These are phyloP conservation scores for Cybosia mesomella DNA, from an alignment of 2,888 invertebrate genomes.

Conservation along the genomic window DNA sequence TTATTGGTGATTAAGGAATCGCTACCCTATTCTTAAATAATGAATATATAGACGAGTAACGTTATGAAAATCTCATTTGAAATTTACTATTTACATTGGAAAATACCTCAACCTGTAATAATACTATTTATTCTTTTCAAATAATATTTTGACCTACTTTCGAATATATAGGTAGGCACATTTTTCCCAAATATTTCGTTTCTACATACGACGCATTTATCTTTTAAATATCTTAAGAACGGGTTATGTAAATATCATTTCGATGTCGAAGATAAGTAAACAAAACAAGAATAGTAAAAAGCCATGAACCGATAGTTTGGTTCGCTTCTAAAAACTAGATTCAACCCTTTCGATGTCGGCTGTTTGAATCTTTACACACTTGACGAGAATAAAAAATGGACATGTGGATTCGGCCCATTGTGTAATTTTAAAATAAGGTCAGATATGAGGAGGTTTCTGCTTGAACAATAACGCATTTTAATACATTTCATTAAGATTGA, in stretches of 20 bases:
- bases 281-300: conserved; percentile 71
- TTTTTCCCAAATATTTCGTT: too few relatives aligned
- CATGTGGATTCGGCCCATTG: conserved; percentile 75
- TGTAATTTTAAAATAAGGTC: conserved; percentile 75
- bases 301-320: conserved; percentile 76
- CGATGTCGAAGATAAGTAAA: conserved; percentile 60
- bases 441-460: conserved; percentile 77
- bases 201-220: conserved; percentile 38
- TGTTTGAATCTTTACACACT: conserved; percentile 73
- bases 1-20: conserved; percentile 55
- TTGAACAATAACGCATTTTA: conserved; percentile 83
- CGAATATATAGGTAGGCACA: too few relatives aligned
- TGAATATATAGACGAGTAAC: conserved; percentile 5
- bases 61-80: background rate
- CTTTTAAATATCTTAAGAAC: conserved; percentile 51
- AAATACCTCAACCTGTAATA: conserved; percentile 18
- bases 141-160: conserved; percentile 34
- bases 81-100: conserved; percentile 17
- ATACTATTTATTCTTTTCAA: conserved; percentile 37
- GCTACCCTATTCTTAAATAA: conserved; percentile 5
- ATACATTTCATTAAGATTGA: conserved; percentile 86
- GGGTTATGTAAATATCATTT: conserved; percentile 64
- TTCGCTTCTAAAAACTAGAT: conserved; percentile 64
- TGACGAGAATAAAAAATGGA: conserved; percentile 76
- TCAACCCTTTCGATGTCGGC: conserved; percentile 82